These are phyloP conservation scores for Steinernema scapterisci DNA, from an alignment of 2,888 invertebrate species.

Conservation along the genomic window DNA sequence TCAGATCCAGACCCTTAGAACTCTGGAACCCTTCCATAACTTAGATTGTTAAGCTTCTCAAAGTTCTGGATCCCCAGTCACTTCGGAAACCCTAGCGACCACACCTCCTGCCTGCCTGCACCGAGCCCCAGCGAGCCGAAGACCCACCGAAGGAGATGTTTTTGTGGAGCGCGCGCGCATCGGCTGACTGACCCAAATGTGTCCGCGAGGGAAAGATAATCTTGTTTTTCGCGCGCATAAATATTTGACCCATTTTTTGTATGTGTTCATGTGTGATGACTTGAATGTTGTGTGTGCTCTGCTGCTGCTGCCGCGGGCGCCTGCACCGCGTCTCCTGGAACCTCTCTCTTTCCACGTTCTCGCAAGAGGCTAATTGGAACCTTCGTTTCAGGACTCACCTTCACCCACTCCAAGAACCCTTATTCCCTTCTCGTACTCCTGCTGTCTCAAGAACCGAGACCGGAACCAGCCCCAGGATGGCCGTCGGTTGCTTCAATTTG, in stretches of 20 bases:
- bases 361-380: too few relatives aligned
- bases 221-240: conserved; percentile 48
- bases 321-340: neutral
- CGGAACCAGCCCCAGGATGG: neutral
- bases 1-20: too few relatives aligned
- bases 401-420: neutral
- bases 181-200: conserved; percentile 58
- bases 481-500: conserved; percentile 8
- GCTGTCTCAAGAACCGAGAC: neutral
- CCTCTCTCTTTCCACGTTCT: too few relatives aligned
- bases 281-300: conserved; percentile 2
- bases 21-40: too few relatives aligned
- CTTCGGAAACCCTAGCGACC: neutral
- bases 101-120: neutral
- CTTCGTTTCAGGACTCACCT: neutral
- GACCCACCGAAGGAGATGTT: conserved; percentile 1
- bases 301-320: too few relatives aligned
- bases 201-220: conserved; percentile 66
- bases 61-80: neutral
- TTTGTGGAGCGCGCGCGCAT: conserved; percentile 27
- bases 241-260: conserved; percentile 29
- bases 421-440: too few relatives aligned
- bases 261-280: conserved; percentile 23
- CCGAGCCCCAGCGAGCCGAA: too few relatives aligned
- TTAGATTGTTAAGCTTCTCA: too few relatives aligned